Percentiles rank a stretch among this genome's conserved stretches.
These are phyloP conservation scores for Paguma larvata DNA, from an alignment of 2,797 vertebrate genomes.

Conservation along the genomic window DNA sequence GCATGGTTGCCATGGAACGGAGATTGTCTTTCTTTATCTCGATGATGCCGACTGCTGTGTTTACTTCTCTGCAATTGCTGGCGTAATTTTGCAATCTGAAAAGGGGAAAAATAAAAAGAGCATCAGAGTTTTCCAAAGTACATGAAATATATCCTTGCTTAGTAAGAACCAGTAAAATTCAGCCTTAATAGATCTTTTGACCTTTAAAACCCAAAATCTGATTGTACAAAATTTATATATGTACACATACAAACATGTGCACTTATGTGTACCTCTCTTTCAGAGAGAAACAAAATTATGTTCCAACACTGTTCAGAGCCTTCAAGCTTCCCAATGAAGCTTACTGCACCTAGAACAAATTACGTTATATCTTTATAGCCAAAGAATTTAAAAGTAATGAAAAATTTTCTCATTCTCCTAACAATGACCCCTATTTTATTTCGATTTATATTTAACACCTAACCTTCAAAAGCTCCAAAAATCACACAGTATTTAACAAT, in stretches of 20 bases:
- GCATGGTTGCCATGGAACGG: slow-evolving; percentile 99
- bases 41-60: slow-evolving; percentile 98
- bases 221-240: not conserved
- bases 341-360: slow-evolving; percentile 56
- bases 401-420: slow-evolving; percentile 35
- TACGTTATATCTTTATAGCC: slow-evolving; percentile 1
- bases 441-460: not conserved
- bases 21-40: slow-evolving; percentile 98
- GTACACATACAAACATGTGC: not conserved
- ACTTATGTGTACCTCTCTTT: not conserved
- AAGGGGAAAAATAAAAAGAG: slow-evolving; percentile 49
- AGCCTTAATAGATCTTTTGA: slow-evolving; percentile 37
- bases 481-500: slow-evolving; percentile 51
- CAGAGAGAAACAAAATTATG: slow-evolving; percentile 46
- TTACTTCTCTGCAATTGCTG: slow-evolving; percentile 99
- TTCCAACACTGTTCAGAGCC: not conserved
- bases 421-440: slow-evolving; percentile 32
- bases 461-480: slow-evolving; percentile 39
- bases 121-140: slow-evolving; percentile 16
- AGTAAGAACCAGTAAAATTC: slow-evolving; percentile 42
- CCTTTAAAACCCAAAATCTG: slow-evolving; percentile 51
- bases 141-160: slow-evolving; percentile 52
- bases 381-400: slow-evolving; percentile 41
- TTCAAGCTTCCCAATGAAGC: slow-evolving; percentile 41
- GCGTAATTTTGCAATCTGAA: slow-evolving; percentile 97